Evolutionary conservation across 1,140 invertebrate species (phyloP), one percentile per base, ranked within the genome.

Genomic region (Berghia stephanieae): DNA sequence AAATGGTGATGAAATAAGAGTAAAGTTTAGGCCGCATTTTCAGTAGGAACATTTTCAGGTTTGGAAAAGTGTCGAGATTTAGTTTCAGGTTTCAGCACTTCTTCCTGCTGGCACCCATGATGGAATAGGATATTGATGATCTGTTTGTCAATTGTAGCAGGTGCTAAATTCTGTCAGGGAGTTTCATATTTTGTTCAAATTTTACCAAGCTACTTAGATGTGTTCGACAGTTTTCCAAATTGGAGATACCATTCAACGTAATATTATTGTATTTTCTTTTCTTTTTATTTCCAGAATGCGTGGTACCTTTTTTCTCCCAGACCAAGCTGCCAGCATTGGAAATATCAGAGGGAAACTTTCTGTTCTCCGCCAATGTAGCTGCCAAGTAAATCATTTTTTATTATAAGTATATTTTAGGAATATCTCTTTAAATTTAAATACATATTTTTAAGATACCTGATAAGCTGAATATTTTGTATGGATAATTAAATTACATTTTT

Each of bases 321-420:
- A 67, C 77, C 52, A 57, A 73, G 4, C 70, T 86, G 31, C 85
- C 85, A 69, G 83, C 83, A 1, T 69, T 86, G 46, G 83, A 86
- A 63, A 73, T 83, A 24, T 57, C 36, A 6, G 70, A 78, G 0
- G 68, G 79, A 27, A 79, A 79, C 36, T 82, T 81, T 43, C 21
- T 86, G 13, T 86, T 85, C 67, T 83, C 81, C 13, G 46, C 79
- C 43, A 85, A 85, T 70, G 63, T 80, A 38, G 80, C 80, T 42
- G 57, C 69, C 55, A 84, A 81, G 83, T 83, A 75, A 66, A 74
- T 52, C 6, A 36, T 5, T 36, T 24, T 44, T 2, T 27, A 5
- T n/a, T 66, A 6, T 60, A 8, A 6, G 27, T 27, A 10, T 38
- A 16, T 31, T 21, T 4, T 36, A 36, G 21, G 3, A 3, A n/a